A percentile compares a stretch with the other conserved stretches of the same genome.
These are phyloP conservation scores for Plestiodon gilberti DNA, from an alignment of 2,113 vertebrate species.

Conservation along the genomic window DNA sequence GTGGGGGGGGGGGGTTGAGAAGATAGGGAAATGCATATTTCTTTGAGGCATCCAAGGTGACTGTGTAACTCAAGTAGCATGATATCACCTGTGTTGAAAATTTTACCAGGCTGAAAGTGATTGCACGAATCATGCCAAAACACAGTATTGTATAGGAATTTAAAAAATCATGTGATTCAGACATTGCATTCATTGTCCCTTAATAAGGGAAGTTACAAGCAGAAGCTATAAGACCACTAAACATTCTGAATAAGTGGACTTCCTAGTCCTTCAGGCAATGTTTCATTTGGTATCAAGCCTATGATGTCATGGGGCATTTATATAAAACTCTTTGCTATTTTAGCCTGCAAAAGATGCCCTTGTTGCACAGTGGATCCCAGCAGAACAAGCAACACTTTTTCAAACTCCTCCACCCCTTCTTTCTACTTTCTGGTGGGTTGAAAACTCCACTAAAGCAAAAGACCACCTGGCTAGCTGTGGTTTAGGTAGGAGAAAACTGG, in stretches of 20 bases:
- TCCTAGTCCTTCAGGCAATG: not conserved
- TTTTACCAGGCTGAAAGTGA: too few species aligned
- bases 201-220: not conserved
- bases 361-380: not conserved
- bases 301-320: not conserved
- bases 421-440: not conserved
- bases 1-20: not conserved
- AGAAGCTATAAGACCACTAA: not conserved
- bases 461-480: not conserved
- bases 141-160: not conserved
- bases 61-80: not conserved
- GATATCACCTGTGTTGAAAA: not conserved
- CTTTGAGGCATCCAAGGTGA: too few species aligned
- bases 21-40: not conserved
- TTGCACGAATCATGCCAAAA: not conserved
- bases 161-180: not conserved
- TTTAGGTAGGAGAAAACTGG: not conserved
- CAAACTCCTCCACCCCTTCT: not conserved
- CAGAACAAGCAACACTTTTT: not conserved
- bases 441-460: not conserved
- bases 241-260: not conserved
- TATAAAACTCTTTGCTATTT: not conserved
- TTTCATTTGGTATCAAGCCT: not conserved
- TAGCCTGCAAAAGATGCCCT: not conserved
- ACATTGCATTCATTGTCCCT: not conserved